Conservation (phyloP, 2,888 invertebrate genomes). For the Erebia ligea region DNA sequence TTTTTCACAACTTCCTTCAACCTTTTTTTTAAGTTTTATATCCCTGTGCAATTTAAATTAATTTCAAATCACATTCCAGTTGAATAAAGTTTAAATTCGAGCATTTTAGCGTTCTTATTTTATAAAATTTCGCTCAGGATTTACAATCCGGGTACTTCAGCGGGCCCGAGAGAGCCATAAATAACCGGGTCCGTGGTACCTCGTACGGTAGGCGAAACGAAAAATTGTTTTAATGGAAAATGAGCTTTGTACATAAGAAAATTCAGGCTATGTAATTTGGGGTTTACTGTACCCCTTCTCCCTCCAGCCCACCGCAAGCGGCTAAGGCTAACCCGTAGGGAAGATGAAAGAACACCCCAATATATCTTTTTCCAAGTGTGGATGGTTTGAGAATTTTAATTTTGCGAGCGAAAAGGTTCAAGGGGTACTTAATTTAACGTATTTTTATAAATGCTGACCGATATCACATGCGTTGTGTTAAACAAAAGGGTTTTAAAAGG, state of each 20-base stretch:
- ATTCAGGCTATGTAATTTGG: slow-evolving; percentile 21
- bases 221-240: slow-evolving; percentile 19
- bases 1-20: not conserved
- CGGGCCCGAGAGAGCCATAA: slow-evolving; percentile 80
- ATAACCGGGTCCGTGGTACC: slow-evolving; percentile 70
- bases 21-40: not conserved
- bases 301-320: slow-evolving; percentile 65
- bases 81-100: slow-evolving; percentile 27
- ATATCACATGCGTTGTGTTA: slow-evolving; percentile 36
- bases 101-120: slow-evolving; percentile 48
- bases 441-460: slow-evolving; percentile 38
- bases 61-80: slow-evolving; percentile 20
- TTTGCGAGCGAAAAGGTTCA: slow-evolving; percentile 60
- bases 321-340: slow-evolving; percentile 74
- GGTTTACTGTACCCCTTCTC: slow-evolving; percentile 51
- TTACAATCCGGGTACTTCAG: slow-evolving; percentile 80
- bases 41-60: slow-evolving; percentile 18
- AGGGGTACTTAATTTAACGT: slow-evolving; percentile 44
- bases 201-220: slow-evolving; percentile 28
- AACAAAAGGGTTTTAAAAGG: slow-evolving; percentile 27
- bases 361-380: slow-evolving; percentile 81
- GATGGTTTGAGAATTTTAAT: slow-evolving; percentile 81
- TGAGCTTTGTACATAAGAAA: slow-evolving; percentile 17
- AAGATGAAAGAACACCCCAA: slow-evolving; percentile 80
- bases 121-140: slow-evolving; percentile 74